Evolutionary conservation across 2,797 vertebrate genomes (phyloP).

Genomic region (Cyclopterus lumpus): DNA sequence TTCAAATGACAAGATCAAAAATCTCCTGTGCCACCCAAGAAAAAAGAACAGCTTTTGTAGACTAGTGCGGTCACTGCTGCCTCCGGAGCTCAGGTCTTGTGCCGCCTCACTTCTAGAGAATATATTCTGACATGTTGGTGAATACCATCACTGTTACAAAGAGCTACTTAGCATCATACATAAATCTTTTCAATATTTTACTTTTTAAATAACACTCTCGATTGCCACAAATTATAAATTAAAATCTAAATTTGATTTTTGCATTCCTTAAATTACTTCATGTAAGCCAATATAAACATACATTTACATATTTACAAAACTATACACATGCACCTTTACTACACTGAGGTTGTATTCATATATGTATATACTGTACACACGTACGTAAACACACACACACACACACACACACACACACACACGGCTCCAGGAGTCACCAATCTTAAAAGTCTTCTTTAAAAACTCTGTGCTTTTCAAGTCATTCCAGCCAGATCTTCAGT

Average conservation of each 20-base stretch:
- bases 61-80: conserved; percentile 49
- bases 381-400: conserved; percentile 16
- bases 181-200: conserved; percentile 79
- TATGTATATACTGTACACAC: conserved; percentile 65
- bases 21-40: conserved; percentile 58
- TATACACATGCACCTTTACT: conserved; percentile 84
- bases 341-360: conserved; percentile 73
- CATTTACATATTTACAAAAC: conserved; percentile 85
- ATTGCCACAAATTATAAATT: conserved; percentile 85
- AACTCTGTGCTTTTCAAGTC: conserved; percentile 80
- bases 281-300: conserved; percentile 84
- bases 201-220: conserved; percentile 84
- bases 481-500: conserved; percentile 60
- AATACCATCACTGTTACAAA: conserved; percentile 80
- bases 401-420: conserved; percentile 37
- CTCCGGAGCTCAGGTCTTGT: conserved; percentile 57
- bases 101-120: conserved; percentile 63
- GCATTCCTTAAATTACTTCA: conserved; percentile 86
- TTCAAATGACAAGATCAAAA: conserved; percentile 76
- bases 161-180: conserved; percentile 77
- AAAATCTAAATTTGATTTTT: conserved; percentile 85
- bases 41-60: conserved; percentile 30
- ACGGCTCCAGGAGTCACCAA: conserved; percentile 12
- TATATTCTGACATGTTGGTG: conserved; percentile 69
- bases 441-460: conserved; percentile 25